Base-by-base conservation (phyloP, 2,797 vertebrate species). In the Pelochelys cantorii region DNA sequence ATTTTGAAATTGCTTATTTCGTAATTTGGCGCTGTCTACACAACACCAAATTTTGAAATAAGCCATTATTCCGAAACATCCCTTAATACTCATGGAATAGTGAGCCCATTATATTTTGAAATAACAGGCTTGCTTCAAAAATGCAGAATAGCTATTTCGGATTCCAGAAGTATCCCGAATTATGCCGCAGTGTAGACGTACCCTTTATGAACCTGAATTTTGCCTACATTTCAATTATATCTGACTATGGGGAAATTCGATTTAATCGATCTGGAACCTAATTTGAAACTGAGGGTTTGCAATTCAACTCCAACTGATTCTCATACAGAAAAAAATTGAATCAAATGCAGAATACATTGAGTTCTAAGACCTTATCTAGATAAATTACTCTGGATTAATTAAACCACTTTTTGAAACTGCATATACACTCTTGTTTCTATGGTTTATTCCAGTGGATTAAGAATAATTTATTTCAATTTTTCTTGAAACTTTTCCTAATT, bases 221-320 rank as follows among this genome's bases (percentile, higher is more conserved):
- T 62, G 31, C 31, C 31, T n/a, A 68, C n/a, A 34, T n/a, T 14
- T 78, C 54, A 93, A 56, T 92, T 78, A 52, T 34, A 75, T n/a
- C 2, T 86, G 79, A 83, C 27, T 37, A 3, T 0, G 52, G 23
- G 52, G 81, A 89, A 90, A 57, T 0, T 29, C 62, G 75, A 81
- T 87, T 92, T 48, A 84, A 79, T 83, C 48, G 83, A 81, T 86
- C 2, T 6, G 52, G 1, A 15, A 13, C 34, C 34, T 71, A 8
- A 37, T 29, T 22, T 6, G 59, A 84, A 88, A 88, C 5, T 31
- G 94, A 84, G 7, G 81, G 48, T 29, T 12, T 82, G 11, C 8
- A 75, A 14, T 5, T 74, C 62, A 83, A 75, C 4, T 42, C 34
- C 84, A 34, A n/a, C 2, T 52, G 37, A 77, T 0, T 0, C 7